These are phyloP conservation scores for Microtus oregoni DNA, from an alignment of 2,113 vertebrate species.

Conservation along the genomic window DNA sequence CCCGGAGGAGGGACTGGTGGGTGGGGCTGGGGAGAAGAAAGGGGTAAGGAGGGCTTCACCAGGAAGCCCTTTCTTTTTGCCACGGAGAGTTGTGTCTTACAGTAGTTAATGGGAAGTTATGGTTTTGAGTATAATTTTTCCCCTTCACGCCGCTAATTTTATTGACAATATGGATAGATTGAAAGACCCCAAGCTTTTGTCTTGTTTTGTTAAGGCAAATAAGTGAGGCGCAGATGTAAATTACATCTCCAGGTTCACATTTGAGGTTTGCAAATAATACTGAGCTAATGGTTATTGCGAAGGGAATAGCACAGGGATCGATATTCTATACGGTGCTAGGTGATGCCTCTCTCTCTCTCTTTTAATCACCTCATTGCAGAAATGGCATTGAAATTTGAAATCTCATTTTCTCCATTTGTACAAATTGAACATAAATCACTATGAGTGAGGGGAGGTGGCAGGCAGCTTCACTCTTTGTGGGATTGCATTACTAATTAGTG, in stretches of 20 bases:
- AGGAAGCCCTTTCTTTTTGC: slow-evolving; percentile 81
- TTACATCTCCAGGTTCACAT: slow-evolving; percentile 91
- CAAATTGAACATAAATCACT: slow-evolving; percentile 98
- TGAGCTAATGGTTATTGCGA: slow-evolving; percentile 98
- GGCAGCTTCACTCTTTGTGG: slow-evolving; percentile 92
- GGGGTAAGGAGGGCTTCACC: slow-evolving; percentile 70
- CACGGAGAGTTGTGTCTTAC: slow-evolving; percentile 81
- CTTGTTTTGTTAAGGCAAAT: slow-evolving; percentile 92
- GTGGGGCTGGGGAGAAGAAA: neutral
- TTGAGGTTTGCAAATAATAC: slow-evolving; percentile 92
- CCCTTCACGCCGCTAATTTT: slow-evolving; percentile 89
- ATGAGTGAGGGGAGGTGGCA: slow-evolving; percentile 91
- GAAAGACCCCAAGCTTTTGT: slow-evolving; percentile 89
- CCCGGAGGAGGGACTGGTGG: neutral
- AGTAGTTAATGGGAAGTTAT: slow-evolving; percentile 87
- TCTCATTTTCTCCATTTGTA: slow-evolving; percentile 96
- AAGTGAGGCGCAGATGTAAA: slow-evolving; percentile 91
- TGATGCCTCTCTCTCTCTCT: slow-evolving; percentile 98
- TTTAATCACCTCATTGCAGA: slow-evolving; percentile 97
- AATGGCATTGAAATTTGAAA: slow-evolving; percentile 97
- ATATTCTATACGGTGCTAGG: slow-evolving; percentile 94
- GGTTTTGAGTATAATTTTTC: slow-evolving; percentile 88
- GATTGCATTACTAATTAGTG: slow-evolving; percentile 95
- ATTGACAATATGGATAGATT: slow-evolving; percentile 90
- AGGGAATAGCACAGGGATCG: slow-evolving; percentile 98